Conservation (phyloP, 2,797 vertebrate genomes). For the Esox lucius region DNA sequence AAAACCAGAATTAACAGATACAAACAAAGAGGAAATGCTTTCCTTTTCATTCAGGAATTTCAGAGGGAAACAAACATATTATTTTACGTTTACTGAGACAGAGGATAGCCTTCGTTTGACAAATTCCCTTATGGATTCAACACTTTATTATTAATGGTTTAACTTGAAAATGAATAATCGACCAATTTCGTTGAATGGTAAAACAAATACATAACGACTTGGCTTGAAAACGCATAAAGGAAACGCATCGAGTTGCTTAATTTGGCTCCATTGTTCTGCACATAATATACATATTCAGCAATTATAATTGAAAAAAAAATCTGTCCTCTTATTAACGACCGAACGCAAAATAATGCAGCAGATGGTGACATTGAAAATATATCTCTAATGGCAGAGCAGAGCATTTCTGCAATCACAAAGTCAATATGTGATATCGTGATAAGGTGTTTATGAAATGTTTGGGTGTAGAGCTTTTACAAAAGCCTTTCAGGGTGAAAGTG, state of each 20-base stretch:
- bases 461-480: conserved; percentile 19
- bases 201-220: background rate
- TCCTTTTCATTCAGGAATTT: background rate
- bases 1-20: conserved; percentile 32
- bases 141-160: conserved; percentile 59
- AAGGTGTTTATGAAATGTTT: conserved; percentile 31
- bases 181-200: conserved; percentile 59
- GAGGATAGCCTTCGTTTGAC: background rate
- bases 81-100: conserved; percentile 1
- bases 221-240: conserved; percentile 21
- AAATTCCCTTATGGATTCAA: conserved; percentile 51
- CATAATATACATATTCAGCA: conserved; percentile 20
- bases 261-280: conserved; percentile 23
- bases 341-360: background rate
- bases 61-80: background rate
- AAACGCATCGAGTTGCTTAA: conserved; percentile 39
- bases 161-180: conserved; percentile 52
- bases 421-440: conserved; percentile 39
- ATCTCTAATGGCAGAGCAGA: background rate
- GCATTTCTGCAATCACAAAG: background rate
- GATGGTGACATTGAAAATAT: background rate
- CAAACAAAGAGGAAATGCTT: background rate
- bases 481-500: background rate
- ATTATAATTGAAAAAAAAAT: conserved; percentile 12
- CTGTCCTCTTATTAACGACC: conserved; percentile 26